Percentiles rank a stretch among this genome's conserved stretches.
phyloP scores from a whole-genome alignment of 2,797 vertebrate genomes.

The Hoplostethus atlanticus region DNA sequence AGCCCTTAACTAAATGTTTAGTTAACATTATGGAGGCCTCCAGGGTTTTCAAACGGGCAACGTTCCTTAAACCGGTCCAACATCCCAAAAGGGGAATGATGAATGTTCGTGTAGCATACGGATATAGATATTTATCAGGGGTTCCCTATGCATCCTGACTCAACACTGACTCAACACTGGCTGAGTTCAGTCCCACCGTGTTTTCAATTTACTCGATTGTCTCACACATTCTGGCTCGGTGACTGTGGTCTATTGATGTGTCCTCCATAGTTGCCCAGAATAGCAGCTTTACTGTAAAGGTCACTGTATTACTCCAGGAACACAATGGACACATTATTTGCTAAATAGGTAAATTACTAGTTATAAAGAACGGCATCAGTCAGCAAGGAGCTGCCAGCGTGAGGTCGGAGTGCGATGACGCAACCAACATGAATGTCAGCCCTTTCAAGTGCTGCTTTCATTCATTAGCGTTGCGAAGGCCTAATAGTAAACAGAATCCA shows the following conservation, averaged over 20 bases:
- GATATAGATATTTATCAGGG: slow-evolving; percentile 40
- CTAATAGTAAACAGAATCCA: slow-evolving; percentile 52
- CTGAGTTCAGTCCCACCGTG: slow-evolving; percentile 39
- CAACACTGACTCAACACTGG: slow-evolving; percentile 19
- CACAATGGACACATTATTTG: slow-evolving; percentile 58
- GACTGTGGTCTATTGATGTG: slow-evolving; percentile 32
- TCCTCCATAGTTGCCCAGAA: slow-evolving; percentile 54
- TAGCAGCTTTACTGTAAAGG: slow-evolving; percentile 57
- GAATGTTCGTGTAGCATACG: not conserved
- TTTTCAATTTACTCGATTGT: slow-evolving; percentile 60
- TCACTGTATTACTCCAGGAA: slow-evolving; percentile 28
- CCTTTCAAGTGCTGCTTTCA: slow-evolving; percentile 34
- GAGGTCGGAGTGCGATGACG: slow-evolving; percentile 34
- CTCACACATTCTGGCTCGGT: slow-evolving; percentile 43
- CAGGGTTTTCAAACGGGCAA: slow-evolving; percentile 42
- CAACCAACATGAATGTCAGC: slow-evolving; percentile 30
- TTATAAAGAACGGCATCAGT: slow-evolving; percentile 26
- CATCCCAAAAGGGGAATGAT: slow-evolving; percentile 36
- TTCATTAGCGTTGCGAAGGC: slow-evolving; percentile 41
- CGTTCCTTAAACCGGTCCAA: slow-evolving; percentile 42
- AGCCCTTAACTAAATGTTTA: slow-evolving; percentile 57
- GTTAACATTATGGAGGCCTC: slow-evolving; percentile 38
- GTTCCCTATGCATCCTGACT: slow-evolving; percentile 42
- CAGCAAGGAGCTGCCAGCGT: slow-evolving; percentile 30
- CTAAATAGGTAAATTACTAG: slow-evolving; percentile 14